These are phyloP conservation scores for Leptonema lineaticorne DNA, from an alignment of 1,140 invertebrate genomes.

Conservation along the genomic window DNA sequence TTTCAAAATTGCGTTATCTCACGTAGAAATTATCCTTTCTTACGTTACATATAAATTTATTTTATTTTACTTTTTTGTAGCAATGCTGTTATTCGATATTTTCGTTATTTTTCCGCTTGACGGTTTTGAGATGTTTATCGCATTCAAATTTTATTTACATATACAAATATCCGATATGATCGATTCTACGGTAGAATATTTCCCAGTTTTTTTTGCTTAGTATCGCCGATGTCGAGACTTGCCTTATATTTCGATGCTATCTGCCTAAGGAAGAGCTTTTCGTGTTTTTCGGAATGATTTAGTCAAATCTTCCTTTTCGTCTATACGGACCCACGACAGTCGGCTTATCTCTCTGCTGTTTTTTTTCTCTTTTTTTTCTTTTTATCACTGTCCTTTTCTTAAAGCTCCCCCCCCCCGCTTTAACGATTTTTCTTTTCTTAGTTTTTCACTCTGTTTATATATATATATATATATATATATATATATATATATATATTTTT, in stretches of 20 bases:
- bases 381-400: slow-evolving; percentile 13
- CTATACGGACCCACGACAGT: slow-evolving; percentile 16
- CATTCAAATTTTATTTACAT: neutral
- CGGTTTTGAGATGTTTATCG: neutral
- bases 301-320: slow-evolving; percentile 25
- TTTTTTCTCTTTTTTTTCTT: slow-evolving; percentile 8
- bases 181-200: too few species aligned
- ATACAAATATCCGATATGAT: slow-evolving; percentile 8
- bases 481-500: too few species aligned
- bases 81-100: too few species aligned
- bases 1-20: too few species aligned
- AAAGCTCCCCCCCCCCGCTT: too few species aligned
- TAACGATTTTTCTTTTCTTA: too few species aligned
- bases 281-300: slow-evolving; percentile 23
- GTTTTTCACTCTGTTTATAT: too few species aligned
- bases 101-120: too few species aligned
- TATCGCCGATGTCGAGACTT: slow-evolving; percentile 7
- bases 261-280: slow-evolving; percentile 21
- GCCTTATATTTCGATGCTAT: slow-evolving; percentile 8
- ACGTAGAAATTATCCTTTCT: too few species aligned
- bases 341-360: slow-evolving; percentile 25
- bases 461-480: too few species aligned
- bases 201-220: neutral
- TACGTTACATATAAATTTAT: too few species aligned
- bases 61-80: too few species aligned